A percentile compares a stretch with the other conserved stretches of the same genome.
phyloP scores from a whole-genome alignment of 2,797 vertebrate genomes.

The Crenuchus spilurus region DNA sequence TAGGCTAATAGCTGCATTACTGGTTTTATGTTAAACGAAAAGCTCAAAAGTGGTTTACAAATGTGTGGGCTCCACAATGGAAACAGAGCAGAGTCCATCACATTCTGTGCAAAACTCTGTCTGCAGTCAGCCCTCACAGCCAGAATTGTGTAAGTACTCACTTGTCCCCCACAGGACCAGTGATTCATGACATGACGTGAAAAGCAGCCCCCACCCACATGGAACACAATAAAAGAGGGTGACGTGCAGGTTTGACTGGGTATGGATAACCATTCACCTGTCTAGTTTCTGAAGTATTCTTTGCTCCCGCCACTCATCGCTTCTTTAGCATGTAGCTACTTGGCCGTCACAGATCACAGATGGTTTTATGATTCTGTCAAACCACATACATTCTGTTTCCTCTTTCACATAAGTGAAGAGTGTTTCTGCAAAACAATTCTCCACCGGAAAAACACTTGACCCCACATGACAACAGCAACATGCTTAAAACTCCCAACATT shows the following conservation, averaged over 20 bases:
- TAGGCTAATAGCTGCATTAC: background rate
- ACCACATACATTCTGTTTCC: conserved; percentile 49
- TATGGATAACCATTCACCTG: background rate
- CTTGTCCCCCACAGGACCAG: conserved; percentile 20
- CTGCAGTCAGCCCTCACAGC: conserved; percentile 46
- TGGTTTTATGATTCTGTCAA: conserved; percentile 19
- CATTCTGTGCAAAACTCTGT: conserved; percentile 23
- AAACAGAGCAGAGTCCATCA: conserved; percentile 4
- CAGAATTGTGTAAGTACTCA: conserved; percentile 55
- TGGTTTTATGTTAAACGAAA: background rate
- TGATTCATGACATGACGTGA: conserved; percentile 42
- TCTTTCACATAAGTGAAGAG: conserved; percentile 35
- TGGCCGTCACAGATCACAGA: conserved; percentile 17
- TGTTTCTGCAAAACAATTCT: conserved; percentile 9
- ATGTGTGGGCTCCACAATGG: conserved; percentile 2
- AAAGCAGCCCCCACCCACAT: conserved; percentile 17
- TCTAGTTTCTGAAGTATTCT: background rate
- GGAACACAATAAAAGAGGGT: conserved; percentile 27
- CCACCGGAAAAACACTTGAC: background rate
- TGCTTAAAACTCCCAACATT: background rate
- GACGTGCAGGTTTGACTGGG: background rate
- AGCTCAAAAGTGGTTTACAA: background rate
- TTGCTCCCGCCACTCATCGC: background rate
- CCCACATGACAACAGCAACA: background rate
- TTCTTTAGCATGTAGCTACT: conserved; percentile 11